Percentiles rank a stretch among this genome's conserved stretches.
These are phyloP conservation scores for Mormyrops boulengeri DNA, from an alignment of 2,797 vertebrate species.

Conservation along the genomic window DNA sequence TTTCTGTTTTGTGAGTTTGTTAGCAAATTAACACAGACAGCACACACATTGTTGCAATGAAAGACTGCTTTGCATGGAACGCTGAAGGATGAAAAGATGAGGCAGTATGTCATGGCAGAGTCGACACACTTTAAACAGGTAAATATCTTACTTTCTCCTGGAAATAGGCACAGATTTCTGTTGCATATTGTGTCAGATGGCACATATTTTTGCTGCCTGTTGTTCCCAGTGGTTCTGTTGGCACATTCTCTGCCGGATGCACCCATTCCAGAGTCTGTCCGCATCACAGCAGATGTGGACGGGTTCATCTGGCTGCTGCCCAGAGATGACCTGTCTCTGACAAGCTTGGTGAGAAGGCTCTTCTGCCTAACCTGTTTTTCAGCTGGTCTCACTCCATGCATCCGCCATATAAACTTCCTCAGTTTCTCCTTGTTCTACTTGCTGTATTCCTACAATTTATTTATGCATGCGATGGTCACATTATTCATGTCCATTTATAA, in stretches of 20 bases:
- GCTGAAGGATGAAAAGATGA: not conserved
- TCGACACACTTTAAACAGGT: not conserved
- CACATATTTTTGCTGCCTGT: not conserved
- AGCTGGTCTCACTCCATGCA: not conserved
- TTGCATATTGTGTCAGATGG: not conserved
- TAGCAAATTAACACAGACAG: not conserved
- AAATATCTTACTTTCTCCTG: not conserved
- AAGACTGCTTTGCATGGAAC: not conserved
- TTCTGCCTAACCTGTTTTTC: not conserved
- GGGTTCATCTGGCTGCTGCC: not conserved
- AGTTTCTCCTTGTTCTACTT: not conserved
- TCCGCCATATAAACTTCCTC: not conserved
- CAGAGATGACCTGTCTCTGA: not conserved
- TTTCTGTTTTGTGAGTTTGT: not conserved
- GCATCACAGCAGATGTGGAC: not conserved
- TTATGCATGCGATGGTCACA: not conserved
- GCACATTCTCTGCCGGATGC: not conserved
- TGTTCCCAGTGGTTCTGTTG: not conserved
- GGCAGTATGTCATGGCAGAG: not conserved
- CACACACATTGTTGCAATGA: not conserved
- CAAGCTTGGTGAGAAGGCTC: not conserved
- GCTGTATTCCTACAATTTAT: not conserved
- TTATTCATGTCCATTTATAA: not conserved
- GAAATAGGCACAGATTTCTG: not conserved
- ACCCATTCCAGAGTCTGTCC: not conserved